A percentile compares a stretch with the other conserved stretches of the same genome.
phyloP scores from a whole-genome alignment of 2,797 vertebrate species.

The Halcyon smyrnensis region DNA sequence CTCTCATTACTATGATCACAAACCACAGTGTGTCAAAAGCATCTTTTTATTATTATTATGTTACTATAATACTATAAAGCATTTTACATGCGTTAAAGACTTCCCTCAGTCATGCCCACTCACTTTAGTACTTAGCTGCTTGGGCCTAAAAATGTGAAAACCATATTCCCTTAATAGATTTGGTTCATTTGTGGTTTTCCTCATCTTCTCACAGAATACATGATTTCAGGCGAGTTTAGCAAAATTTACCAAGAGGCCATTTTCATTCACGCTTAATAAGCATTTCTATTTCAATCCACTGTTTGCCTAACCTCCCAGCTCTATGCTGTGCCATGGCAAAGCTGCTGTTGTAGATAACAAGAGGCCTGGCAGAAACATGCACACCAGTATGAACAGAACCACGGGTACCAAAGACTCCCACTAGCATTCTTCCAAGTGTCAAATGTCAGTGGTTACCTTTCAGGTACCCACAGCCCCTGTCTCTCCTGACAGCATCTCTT shows the following conservation, averaged over 20 bases:
- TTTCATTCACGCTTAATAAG: not conserved
- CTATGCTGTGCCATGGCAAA: not conserved
- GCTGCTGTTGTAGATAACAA: conserved; percentile 22
- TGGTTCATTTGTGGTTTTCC: not conserved
- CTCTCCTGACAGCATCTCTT: not conserved
- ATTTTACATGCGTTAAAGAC: not conserved
- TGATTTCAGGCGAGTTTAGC: not conserved
- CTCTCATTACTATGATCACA: not conserved
- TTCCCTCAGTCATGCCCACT: not conserved
- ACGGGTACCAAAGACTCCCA: not conserved
- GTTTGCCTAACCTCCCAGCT: not conserved
- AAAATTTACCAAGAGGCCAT: not conserved
- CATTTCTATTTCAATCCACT: not conserved
- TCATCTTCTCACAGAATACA: not conserved
- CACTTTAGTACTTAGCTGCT: not conserved
- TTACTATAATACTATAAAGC: not conserved
- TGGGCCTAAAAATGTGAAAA: not conserved
- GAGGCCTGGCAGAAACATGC: not conserved
- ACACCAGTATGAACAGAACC: not conserved
- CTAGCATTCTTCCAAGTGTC: not conserved
- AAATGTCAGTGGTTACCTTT: not conserved
- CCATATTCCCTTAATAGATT: not conserved
- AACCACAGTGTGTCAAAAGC: not conserved
- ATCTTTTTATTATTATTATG: not conserved
- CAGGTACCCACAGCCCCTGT: not conserved